These are phyloP conservation scores for Agrotis puta DNA, from an alignment of 2,888 invertebrate species.

Conservation along the genomic window DNA sequence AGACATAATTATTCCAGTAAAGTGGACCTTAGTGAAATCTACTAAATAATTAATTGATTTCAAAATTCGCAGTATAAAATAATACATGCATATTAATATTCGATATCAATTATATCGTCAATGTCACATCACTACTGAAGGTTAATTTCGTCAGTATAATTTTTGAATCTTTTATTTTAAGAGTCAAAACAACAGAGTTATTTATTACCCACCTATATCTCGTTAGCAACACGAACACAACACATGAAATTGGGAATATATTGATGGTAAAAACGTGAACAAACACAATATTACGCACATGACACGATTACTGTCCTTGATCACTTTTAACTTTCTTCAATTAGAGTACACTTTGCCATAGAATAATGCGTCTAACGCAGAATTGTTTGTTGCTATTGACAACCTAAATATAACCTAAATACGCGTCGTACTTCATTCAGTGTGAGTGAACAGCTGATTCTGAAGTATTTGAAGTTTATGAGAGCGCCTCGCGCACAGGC, in stretches of 20 bases:
- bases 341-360: conserved; percentile 45
- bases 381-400: conserved; percentile 45
- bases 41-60: neutral
- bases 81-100: neutral
- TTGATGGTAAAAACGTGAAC: conserved; percentile 11
- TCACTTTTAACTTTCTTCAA: conserved; percentile 49
- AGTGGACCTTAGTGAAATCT: neutral
- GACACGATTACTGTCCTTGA: conserved; percentile 34
- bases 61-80: neutral
- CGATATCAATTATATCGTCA: conserved; percentile 12
- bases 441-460: conserved; percentile 63
- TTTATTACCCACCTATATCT: conserved; percentile 26
- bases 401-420: conserved; percentile 48
- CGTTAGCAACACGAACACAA: conserved; percentile 27
- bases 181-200: conserved; percentile 48
- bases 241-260: conserved; percentile 22
- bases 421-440: conserved; percentile 52
- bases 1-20: too few relatives aligned
- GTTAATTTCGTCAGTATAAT: conserved; percentile 38
- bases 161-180: conserved; percentile 16
- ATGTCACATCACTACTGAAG: conserved; percentile 52
- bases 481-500: too few relatives aligned
- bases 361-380: conserved; percentile 30
- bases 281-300: conserved; percentile 16
- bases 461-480: conserved; percentile 37